These are phyloP conservation scores for Perodicticus potto DNA, from an alignment of 2,797 vertebrate species.

Conservation along the genomic window DNA sequence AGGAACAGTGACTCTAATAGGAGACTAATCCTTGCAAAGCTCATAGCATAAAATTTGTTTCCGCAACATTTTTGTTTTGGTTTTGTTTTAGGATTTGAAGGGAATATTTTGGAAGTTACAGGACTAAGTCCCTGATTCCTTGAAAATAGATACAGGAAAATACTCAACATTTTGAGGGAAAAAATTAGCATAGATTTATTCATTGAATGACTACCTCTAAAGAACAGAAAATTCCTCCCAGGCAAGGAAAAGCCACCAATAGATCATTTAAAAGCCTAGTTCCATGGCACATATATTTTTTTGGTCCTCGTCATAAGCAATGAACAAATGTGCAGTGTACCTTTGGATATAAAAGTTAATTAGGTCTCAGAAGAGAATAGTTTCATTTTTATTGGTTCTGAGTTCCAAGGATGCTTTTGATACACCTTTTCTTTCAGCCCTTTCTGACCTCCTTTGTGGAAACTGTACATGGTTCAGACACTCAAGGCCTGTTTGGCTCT, in stretches of 20 bases:
- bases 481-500: background rate
- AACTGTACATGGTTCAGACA: background rate
- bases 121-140: conserved; percentile 56
- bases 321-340: conserved; percentile 73
- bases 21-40: conserved; percentile 81
- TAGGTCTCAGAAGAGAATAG: conserved; percentile 85
- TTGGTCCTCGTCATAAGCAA: conserved; percentile 81
- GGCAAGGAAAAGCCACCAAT: conserved; percentile 72
- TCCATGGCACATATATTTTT: conserved; percentile 77
- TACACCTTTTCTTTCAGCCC: conserved; percentile 70
- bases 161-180: conserved; percentile 70
- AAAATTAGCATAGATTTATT: conserved; percentile 78
- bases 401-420: conserved; percentile 72
- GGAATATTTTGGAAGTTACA: conserved; percentile 77
- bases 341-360: conserved; percentile 86
- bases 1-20: conserved; percentile 78
- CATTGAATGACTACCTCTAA: conserved; percentile 69
- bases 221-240: conserved; percentile 79
- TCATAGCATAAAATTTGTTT: conserved; percentile 79
- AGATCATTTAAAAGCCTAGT: conserved; percentile 80
- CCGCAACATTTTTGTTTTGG: conserved; percentile 70
- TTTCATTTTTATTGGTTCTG: conserved; percentile 84
- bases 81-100: conserved; percentile 80
- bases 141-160: conserved; percentile 74
- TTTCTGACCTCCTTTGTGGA: conserved; percentile 74